A percentile compares a stretch with the other conserved stretches of the same genome.
Conservation (phyloP, 2,113 vertebrate species). For the Phodopus roborovskii region DNA sequence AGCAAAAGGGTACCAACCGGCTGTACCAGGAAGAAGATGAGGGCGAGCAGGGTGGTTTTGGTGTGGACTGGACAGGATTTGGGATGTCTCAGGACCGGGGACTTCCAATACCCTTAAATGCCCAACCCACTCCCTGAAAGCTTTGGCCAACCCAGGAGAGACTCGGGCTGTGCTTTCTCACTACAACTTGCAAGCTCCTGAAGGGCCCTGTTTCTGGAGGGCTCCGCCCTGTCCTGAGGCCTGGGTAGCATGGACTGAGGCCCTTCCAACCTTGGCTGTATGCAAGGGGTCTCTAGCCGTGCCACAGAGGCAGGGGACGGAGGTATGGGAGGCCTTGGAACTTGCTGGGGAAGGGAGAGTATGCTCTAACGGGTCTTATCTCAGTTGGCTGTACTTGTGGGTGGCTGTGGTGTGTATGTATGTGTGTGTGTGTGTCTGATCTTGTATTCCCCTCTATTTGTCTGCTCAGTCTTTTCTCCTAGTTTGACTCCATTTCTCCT, state of each 20-base stretch:
- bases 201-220: background rate
- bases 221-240: slow-evolving; percentile 63
- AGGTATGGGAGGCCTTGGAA: slow-evolving; percentile 27
- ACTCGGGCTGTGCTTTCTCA: slow-evolving; percentile 25
- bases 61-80: slow-evolving; percentile 25
- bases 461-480: background rate
- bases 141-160: background rate
- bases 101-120: slow-evolving; percentile 15
- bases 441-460: background rate
- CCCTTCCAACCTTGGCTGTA: slow-evolving; percentile 3
- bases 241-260: background rate
- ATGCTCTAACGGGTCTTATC: background rate
- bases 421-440: background rate
- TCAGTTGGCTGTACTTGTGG: background rate
- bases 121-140: slow-evolving; percentile 17
- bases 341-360: background rate
- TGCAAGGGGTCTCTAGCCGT: slow-evolving; percentile 1
- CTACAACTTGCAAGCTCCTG: background rate
- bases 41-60: background rate
- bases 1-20: background rate
- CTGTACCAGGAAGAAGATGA: background rate
- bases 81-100: background rate
- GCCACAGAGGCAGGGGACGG: background rate
- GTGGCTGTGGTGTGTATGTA: no score
- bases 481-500: background rate